Evolutionary conservation across 2,888 invertebrate species (phyloP), one percentile per base, ranked within the genome.

Genomic region (Acleris holmiana): DNA sequence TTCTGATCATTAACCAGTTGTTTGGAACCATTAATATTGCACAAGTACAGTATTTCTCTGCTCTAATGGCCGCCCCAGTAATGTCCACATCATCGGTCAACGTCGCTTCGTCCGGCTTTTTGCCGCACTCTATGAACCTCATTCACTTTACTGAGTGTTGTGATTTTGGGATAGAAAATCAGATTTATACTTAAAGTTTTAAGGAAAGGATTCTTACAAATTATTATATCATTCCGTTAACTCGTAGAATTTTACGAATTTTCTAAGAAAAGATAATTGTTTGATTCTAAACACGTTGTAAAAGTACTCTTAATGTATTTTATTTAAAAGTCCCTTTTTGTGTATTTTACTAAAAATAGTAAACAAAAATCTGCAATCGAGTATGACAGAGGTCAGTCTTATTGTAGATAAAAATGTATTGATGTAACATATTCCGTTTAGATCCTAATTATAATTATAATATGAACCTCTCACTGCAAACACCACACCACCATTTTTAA

Each of bases 81-180:
- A 82, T 86, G 88, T 88, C 85, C 81, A 84, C 86, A 86, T 79
- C 78, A 89, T 89, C 89, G 83, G 83, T 89, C 89, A 89, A 84
- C 73, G 89, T 89, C 89, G 82, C 77, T 71, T 79, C 80, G 78
- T 73, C 73, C 73, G 78, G 80, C 84, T 89, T 89, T 88, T 88
- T 89, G 86, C 85, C 77, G 55, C 73, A 83, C 80, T 84, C 83
- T 82, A 84, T 80, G 81, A 76, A 76, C 74, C 73, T 71, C 76
- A 82, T 80, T 82, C 79, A 78, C 76, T 80, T 76, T 76, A 75
- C 59, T 74, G 76, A 75, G 75, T 77, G 72, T 71, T 76, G 74
- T 71, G 71, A 68, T 72, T 71, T 69, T 73, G 74, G 58, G 58
- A 44, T 46, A 46, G 50, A 54, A 63, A 47, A 53, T 41, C 21